Percentiles rank a stretch among this genome's conserved stretches.
phyloP scores from a whole-genome alignment of 1,140 invertebrate species.

The Drosophila bocqueti region DNA sequence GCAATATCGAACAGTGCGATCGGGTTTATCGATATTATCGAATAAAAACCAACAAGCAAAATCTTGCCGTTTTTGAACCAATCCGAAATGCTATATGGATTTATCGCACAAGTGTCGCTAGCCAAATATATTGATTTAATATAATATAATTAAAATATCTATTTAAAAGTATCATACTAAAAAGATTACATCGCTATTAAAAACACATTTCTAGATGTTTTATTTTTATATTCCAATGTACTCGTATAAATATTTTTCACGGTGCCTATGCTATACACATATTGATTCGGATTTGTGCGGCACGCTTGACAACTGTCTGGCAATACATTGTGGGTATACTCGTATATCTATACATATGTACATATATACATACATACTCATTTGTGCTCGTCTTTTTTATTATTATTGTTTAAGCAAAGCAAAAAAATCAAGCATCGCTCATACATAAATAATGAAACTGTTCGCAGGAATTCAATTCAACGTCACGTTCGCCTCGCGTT shows the following conservation, averaged over 20 bases:
- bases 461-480: conserved; percentile 73
- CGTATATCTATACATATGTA: no score
- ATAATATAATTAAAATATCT: no score
- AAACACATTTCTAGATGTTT: not conserved
- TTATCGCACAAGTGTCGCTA: no score
- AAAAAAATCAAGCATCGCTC: conserved; percentile 16
- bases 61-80: no score
- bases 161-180: not conserved
- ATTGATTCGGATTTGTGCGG: conserved; percentile 20
- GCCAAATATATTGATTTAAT: no score
- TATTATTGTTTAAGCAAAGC: conserved; percentile 47
- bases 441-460: conserved; percentile 46
- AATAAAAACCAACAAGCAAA: no score
- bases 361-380: not conserved
- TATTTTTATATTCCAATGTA: not conserved
- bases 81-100: no score
- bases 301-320: conserved; percentile 43
- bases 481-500: conserved; percentile 72
- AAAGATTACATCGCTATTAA: not conserved
- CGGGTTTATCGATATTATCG: no score
- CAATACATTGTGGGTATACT: conserved; percentile 9
- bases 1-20: no score
- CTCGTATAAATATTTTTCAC: not conserved
- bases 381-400: conserved; percentile 22
- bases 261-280: not conserved